These are phyloP conservation scores for Ceratina australensis DNA, from an alignment of 1,140 invertebrate species.

Conservation along the genomic window DNA sequence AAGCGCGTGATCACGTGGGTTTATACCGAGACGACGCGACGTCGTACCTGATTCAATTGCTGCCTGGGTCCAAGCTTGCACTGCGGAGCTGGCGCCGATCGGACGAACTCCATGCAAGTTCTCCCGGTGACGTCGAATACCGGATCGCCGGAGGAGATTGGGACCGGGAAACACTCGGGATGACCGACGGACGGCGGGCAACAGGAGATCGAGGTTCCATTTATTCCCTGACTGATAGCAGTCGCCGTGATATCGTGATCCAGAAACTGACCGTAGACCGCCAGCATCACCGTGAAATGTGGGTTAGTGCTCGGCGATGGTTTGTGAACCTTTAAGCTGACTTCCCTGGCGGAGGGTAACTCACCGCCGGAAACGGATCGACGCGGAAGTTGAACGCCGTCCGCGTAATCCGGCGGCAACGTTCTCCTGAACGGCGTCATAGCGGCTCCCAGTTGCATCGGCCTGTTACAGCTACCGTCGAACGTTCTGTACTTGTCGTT, in stretches of 20 bases:
- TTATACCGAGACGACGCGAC: too few relatives aligned
- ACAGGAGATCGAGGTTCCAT: slow-evolving; percentile 85
- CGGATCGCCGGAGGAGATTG: slow-evolving; percentile 84
- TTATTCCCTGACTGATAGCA: slow-evolving; percentile 84
- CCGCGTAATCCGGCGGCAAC: slow-evolving; percentile 87
- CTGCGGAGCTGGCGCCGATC: slow-evolving; percentile 92
- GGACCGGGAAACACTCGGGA: slow-evolving; percentile 91
- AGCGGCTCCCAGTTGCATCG: slow-evolving; percentile 84
- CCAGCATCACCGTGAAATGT: slow-evolving; percentile 89
- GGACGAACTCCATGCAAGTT: slow-evolving; percentile 91
- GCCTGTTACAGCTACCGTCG: slow-evolving; percentile 91
- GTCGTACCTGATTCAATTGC: slow-evolving; percentile 90
- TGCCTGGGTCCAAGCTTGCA: slow-evolving; percentile 91
- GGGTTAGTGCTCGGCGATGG: slow-evolving; percentile 86
- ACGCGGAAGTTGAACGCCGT: slow-evolving; percentile 88
- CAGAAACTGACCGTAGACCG: slow-evolving; percentile 96
- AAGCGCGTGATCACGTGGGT: too few relatives aligned
- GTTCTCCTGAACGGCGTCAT: slow-evolving; percentile 88
- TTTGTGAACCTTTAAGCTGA: slow-evolving; percentile 87
- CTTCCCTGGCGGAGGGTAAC: slow-evolving; percentile 86
- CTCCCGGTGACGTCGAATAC: slow-evolving; percentile 84
- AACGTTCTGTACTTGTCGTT: slow-evolving; percentile 82
- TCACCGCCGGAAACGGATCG: slow-evolving; percentile 78
- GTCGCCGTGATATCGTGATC: slow-evolving; percentile 97
- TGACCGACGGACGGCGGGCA: slow-evolving; percentile 80